phyloP scores from a whole-genome alignment of 2,797 vertebrate species.

The Artibeus lituratus region DNA sequence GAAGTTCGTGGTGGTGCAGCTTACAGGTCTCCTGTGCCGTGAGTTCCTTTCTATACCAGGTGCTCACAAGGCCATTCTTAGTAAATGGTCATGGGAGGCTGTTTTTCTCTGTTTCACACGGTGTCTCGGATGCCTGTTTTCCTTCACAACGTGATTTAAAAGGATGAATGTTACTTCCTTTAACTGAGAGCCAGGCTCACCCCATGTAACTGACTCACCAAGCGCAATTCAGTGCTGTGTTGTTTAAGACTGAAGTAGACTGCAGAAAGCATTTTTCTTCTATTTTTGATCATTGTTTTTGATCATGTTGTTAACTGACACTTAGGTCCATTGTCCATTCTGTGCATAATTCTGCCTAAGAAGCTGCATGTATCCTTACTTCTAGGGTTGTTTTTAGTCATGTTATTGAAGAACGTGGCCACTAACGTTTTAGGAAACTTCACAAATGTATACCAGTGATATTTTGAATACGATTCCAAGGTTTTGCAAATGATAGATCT shows the following conservation, averaged over 20 bases:
- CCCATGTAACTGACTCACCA: background rate
- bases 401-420: background rate
- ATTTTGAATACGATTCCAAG: background rate
- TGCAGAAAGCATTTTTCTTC: background rate
- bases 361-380: background rate
- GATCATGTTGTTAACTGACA: background rate
- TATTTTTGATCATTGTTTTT: background rate
- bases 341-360: background rate
- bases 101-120: background rate
- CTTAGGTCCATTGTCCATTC: background rate
- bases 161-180: background rate
- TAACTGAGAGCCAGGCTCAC: background rate
- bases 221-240: background rate
- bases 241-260: background rate
- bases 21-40: background rate
- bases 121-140: background rate
- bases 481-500: background rate
- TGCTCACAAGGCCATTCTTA: background rate
- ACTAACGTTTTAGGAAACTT: background rate
- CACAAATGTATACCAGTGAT: background rate
- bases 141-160: background rate
- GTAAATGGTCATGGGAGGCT: background rate
- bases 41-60: background rate
- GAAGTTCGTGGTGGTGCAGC: background rate
- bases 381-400: background rate